Percentiles rank a stretch among this genome's conserved stretches.
These are phyloP conservation scores for Myrmophylax atrothorax DNA, from an alignment of 2,113 vertebrate genomes.

Conservation along the genomic window DNA sequence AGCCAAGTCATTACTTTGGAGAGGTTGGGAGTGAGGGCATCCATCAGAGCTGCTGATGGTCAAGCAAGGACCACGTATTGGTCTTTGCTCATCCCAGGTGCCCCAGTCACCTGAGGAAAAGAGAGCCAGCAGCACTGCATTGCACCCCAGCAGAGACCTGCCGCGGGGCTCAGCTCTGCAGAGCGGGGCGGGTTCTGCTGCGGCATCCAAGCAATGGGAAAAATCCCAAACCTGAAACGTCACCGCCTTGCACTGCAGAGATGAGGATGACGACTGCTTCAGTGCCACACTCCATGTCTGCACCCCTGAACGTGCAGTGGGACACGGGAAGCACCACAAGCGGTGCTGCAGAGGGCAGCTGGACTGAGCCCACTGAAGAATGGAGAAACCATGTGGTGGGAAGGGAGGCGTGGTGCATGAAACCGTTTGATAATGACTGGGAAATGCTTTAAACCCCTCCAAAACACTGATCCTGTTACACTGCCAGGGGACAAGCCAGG, in stretches of 20 bases:
- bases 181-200: background rate
- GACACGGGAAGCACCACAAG: rapidly evolving
- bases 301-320: rapidly evolving
- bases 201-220: background rate
- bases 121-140: background rate
- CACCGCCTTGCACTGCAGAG: background rate
- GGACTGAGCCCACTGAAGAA: rapidly evolving
- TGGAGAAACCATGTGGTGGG: rapidly evolving
- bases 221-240: background rate
- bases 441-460: background rate
- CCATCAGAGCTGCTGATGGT: background rate
- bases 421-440: background rate
- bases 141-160: background rate
- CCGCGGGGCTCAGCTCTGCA: background rate
- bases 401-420: background rate
- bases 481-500: background rate
- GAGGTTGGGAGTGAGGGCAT: background rate
- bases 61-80: rapidly evolving
- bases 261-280: rapidly evolving
- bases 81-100: background rate
- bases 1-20: background rate
- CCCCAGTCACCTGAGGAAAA: background rate
- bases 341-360: rapidly evolving
- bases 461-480: background rate
- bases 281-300: rapidly evolving